These are phyloP conservation scores for Diloba caeruleocephala DNA, from an alignment of 2,888 invertebrate genomes.

Conservation along the genomic window DNA sequence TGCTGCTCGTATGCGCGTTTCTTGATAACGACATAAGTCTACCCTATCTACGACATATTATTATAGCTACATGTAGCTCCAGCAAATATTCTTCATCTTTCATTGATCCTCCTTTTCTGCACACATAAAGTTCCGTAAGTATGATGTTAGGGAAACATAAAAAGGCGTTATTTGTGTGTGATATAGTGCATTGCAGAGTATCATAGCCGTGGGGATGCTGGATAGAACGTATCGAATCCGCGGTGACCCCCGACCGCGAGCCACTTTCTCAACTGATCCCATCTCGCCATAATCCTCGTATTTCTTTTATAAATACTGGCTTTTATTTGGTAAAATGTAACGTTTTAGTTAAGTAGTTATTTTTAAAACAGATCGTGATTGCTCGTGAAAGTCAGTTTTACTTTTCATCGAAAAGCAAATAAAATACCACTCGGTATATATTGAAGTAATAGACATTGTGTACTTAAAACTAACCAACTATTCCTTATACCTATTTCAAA, in stretches of 20 bases:
- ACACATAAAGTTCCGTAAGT: constrained; percentile 2
- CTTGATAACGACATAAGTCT: no score
- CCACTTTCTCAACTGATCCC: constrained; percentile 84
- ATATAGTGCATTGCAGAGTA: constrained; percentile 22
- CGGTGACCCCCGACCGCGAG: constrained; percentile 78
- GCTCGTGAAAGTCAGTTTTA: no score
- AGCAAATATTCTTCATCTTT: background rate
- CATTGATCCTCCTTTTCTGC: background rate
- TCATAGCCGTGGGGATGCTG: constrained; percentile 54
- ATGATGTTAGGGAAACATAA: constrained; percentile 21
- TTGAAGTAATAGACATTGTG: no score
- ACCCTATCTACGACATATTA: no score
- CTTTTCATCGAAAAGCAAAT: no score
- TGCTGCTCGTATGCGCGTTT: no score
- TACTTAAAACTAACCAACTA: no score
- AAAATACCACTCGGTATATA: no score
- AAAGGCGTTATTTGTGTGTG: constrained; percentile 36
- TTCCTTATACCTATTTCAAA: no score
- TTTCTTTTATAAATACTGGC: constrained; percentile 63
- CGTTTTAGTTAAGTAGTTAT: constrained; percentile 6
- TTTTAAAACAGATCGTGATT: constrained; percentile 3
- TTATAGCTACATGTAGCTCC: no score
- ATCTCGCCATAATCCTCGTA: constrained; percentile 69
- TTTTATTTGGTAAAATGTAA: constrained; percentile 41
- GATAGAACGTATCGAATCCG: constrained; percentile 77